Evolutionary conservation across 2,888 invertebrate genomes (phyloP), one percentile per base, ranked within the genome.

Genomic region (Agrenia bidenticulata): DNA sequence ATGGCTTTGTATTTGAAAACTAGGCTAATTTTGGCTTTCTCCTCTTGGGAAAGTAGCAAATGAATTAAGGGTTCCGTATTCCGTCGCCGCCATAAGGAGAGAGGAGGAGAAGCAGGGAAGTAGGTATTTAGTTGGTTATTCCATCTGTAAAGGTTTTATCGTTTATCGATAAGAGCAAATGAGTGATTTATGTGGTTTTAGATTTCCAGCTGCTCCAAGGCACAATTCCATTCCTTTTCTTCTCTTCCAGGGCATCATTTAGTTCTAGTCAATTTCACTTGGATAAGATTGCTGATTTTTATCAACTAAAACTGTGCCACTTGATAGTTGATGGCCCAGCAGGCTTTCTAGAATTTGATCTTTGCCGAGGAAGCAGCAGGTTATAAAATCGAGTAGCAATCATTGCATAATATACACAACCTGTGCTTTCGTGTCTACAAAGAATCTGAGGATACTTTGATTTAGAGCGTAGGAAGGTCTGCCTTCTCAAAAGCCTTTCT

Each of bases 111-210:
- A 11, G 32, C 4, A 32, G 32, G 32, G 11, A 11, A 11, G 11
- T 11, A 11, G 32, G 4, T 7, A 11, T 32, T 32, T 32, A 32
- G 32, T 32, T 32, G 32, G 32, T 32, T 32, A 32, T 32, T 32
- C 32, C 32, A 32, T 32, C 32, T 32, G 32, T 32, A 32, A 23
- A 55, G 32, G 55, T 55, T 55, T 55, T 55, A 55, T 55, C 27
- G 55, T 57, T 57, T 57, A 57, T 58, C 58, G 45, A 49, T 58
- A 45, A 23, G 13, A 57, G 42, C 24, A 27, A 58, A 58, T 58
- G 58, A 63, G 54, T 42, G 61, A 26, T 56, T 32, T 55, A 55
- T 54, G 42, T 23, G 54, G 5, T 15, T 45, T 32, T 32, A 32
- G 32, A 7, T 45, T 45, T 15, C 45, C 45, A 45, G 45, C 45